A percentile compares a stretch with the other conserved stretches of the same genome.
Conservation (phyloP, 2,888 invertebrate genomes). For the Protonemura montana region DNA sequence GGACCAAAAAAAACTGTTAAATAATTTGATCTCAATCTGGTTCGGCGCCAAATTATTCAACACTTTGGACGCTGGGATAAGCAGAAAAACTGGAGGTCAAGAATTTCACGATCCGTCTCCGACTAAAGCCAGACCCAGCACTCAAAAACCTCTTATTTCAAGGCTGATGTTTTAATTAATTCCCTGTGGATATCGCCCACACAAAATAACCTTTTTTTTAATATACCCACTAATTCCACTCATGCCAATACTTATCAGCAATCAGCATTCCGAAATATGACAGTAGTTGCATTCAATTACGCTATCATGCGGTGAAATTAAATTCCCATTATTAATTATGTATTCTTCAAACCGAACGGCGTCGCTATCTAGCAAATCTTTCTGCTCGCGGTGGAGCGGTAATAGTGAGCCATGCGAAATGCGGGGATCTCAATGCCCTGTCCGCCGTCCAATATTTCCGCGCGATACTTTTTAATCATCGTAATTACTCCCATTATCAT, state of each 20-base stretch:
- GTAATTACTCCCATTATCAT: neutral
- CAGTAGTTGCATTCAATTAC: neutral
- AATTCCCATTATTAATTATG: slow-evolving; percentile 1
- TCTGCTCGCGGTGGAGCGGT: neutral
- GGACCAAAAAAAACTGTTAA: slow-evolving; percentile 5
- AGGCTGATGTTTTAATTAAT: slow-evolving; percentile 23
- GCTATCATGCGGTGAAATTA: neutral
- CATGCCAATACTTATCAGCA: neutral
- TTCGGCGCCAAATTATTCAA: slow-evolving; percentile 20
- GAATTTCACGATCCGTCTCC: slow-evolving; percentile 19
- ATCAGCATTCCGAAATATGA: neutral
- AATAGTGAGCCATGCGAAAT: neutral
- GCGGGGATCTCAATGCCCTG: neutral
- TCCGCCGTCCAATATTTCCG: neutral
- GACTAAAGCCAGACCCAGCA: neutral
- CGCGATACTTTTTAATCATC: neutral
- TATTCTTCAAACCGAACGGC: neutral
- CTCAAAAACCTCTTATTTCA: slow-evolving; percentile 25
- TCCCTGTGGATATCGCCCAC: slow-evolving; percentile 20
- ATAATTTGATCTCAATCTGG: neutral
- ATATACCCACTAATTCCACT: neutral
- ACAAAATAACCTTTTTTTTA: neutral
- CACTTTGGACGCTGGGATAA: neutral
- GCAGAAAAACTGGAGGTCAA: slow-evolving; percentile 25
- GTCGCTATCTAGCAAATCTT: neutral